phyloP scores from a whole-genome alignment of 2,113 vertebrate genomes.

The Antechinus flavipes region DNA sequence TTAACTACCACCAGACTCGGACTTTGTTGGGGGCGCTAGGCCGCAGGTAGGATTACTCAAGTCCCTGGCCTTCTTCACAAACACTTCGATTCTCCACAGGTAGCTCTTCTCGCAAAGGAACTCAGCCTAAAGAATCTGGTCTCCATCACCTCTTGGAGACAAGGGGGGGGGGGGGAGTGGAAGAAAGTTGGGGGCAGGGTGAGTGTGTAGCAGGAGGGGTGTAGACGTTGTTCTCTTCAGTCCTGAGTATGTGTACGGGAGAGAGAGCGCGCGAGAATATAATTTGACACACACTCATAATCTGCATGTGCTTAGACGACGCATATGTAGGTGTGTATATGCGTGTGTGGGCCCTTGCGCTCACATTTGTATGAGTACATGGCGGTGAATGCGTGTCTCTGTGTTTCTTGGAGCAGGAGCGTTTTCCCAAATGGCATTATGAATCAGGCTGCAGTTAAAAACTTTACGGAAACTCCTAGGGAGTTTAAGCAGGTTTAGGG shows the following conservation, averaged over 20 bases:
- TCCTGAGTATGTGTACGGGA: neutral
- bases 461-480: neutral
- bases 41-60: neutral
- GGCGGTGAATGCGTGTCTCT: neutral
- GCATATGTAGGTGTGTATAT: neutral
- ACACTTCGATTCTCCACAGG: neutral
- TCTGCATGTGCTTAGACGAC: neutral
- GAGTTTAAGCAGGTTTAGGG: conserved; percentile 1
- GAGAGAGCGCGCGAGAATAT: neutral
- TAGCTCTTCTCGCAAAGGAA: neutral
- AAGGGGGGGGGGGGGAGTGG: neutral
- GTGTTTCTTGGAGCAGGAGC: neutral
- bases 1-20: neutral
- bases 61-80: neutral
- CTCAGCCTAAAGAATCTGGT: neutral
- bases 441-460: neutral
- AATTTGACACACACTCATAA: neutral
- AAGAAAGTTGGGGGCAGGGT: neutral
- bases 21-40: neutral
- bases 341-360: neutral
- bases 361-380: neutral
- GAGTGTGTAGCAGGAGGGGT: neutral
- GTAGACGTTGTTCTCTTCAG: neutral
- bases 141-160: neutral
- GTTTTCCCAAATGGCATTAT: neutral